A percentile compares a stretch with the other conserved stretches of the same genome.
Conservation (phyloP, 2,113 vertebrate species). For the Naja naja region DNA sequence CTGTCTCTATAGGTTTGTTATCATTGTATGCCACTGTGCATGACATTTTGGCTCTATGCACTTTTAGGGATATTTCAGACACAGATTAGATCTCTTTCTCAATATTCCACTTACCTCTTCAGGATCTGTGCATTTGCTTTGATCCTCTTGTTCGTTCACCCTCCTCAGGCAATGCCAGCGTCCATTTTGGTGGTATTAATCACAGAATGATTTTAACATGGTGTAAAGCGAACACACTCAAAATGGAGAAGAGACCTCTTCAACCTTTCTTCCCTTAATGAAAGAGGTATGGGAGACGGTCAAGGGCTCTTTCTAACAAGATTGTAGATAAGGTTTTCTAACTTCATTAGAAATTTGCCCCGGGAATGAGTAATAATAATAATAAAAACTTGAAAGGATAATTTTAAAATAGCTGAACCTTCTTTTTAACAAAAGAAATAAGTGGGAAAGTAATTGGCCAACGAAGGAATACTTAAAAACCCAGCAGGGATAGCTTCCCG, state of each 20-base stretch:
- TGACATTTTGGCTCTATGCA: neutral
- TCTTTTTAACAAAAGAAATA: conserved; percentile 21
- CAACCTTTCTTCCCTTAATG: neutral
- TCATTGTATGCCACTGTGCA: neutral
- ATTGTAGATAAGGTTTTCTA: neutral
- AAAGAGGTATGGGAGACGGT: neutral
- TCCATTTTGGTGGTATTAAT: neutral
- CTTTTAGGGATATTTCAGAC: neutral
- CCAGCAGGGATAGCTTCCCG: neutral
- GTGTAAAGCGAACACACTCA: neutral
- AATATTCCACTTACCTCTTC: neutral
- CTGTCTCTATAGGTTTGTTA: neutral
- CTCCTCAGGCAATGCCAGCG: neutral
- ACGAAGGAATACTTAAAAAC: conserved; percentile 17
- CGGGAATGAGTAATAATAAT: neutral
- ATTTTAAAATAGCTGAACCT: neutral
- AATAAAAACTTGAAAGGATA: neutral
- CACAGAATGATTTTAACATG: neutral
- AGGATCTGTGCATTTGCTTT: neutral
- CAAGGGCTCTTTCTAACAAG: conserved; percentile 9
- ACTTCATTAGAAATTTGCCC: conserved; percentile 19
- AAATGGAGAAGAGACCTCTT: neutral
- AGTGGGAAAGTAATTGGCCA: conserved; percentile 20
- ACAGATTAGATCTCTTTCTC: neutral
- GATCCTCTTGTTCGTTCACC: neutral